Conservation (phyloP, 2,797 vertebrate genomes). For the Acipenser transmontanus region DNA sequence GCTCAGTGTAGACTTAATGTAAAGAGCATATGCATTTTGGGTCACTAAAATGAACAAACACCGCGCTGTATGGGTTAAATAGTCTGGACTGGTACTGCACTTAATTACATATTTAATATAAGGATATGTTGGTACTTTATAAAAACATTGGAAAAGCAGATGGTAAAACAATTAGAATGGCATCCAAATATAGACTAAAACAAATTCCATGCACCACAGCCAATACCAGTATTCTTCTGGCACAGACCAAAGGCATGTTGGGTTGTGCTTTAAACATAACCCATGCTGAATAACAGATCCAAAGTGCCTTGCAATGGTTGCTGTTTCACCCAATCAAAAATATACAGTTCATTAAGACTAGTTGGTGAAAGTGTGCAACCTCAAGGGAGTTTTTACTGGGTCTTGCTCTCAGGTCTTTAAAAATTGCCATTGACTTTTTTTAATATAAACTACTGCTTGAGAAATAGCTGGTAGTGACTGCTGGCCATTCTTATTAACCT, state of each 20-base stretch:
- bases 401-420: background rate
- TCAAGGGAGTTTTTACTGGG: too few species aligned
- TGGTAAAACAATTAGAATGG: slow-evolving; percentile 35
- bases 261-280: slow-evolving; percentile 41
- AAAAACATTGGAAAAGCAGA: slow-evolving; percentile 40
- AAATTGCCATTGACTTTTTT: background rate
- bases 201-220: slow-evolving; percentile 48
- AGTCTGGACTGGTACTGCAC: too few species aligned
- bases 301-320: slow-evolving; percentile 34
- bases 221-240: slow-evolving; percentile 57
- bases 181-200: slow-evolving; percentile 40
- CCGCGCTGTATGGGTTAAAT: too few species aligned
- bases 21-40: too few species aligned
- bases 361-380: too few species aligned
- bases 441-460: too few species aligned
- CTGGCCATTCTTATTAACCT: too few species aligned
- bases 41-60: too few species aligned
- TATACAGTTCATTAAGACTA: too few species aligned
- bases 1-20: too few species aligned
- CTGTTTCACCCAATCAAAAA: background rate
- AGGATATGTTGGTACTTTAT: slow-evolving; percentile 13
- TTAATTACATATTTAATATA: background rate
- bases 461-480: too few species aligned
- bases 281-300: slow-evolving; percentile 34
- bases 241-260: slow-evolving; percentile 46